Base-by-base conservation (phyloP, 2,888 invertebrate genomes). In the Dryocosmus kuriphilus region DNA sequence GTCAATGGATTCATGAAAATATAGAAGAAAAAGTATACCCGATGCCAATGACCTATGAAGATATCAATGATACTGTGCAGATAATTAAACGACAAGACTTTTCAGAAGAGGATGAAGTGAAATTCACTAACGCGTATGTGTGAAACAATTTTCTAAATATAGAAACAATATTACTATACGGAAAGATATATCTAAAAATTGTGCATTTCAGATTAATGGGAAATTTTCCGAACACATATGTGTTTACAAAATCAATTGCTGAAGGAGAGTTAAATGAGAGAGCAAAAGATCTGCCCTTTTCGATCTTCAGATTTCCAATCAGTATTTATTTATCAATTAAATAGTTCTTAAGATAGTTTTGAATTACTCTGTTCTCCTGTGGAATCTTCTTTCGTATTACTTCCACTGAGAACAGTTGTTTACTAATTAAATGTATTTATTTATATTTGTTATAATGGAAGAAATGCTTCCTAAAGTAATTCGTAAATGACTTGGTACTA, bases 211-310 rank as follows among this genome's bases (percentile, higher is more conserved):
- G 63, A 35, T 35, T 63, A 63, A 22, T 63, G 19, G 63, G 63
- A 35, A 35, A 63, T 63, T 63, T 32, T 30, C 63, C 63, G 3
- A 63, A 63, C 35, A 63, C 63, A 11, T 63, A 63, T 35, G n/a
- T 63, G 35, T 63, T 63, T 35, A 35, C 63, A 35, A 63, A 63
- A 32, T 63, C 63, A 16, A 63, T 63, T 11, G 63, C 63, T 22
- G 63, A 63, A 63, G 63, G 63, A 35, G n/a, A 35, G 2, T 32
- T 63, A 63, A 63, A 63, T 63, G 63, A 63, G 5, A 22, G 22
- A 35, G 63, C 63, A 38, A 63, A 22, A 35, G 63, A 63, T n/a
- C 63, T 63, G 14, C 63, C 63, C 35, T 63, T 63, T 9, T 63
- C n/a, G n/a, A 35, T 63, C 30, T 63, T 35, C 11, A 63, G 63